phyloP scores from a whole-genome alignment of 1,140 invertebrate genomes.

The Drosophila eugracilis region DNA sequence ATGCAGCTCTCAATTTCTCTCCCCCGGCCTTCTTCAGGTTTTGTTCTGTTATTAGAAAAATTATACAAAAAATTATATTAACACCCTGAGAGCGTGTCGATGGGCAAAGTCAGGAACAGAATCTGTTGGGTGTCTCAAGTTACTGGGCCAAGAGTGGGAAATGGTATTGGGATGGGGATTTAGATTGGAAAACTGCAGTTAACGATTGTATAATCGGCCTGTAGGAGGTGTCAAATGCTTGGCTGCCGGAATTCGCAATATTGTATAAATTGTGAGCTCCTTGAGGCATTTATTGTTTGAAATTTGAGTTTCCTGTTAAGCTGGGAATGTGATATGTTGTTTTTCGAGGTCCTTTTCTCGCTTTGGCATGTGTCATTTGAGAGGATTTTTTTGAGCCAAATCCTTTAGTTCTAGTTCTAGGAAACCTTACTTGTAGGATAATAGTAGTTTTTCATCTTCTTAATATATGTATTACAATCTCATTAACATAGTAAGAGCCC shows the following conservation, averaged over 20 bases:
- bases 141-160: conserved; percentile 31
- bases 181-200: conserved; percentile 44
- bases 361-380: conserved; percentile 68
- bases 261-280: conserved; percentile 68
- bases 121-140: conserved; percentile 52
- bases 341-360: conserved; percentile 7
- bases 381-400: conserved; percentile 15
- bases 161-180: conserved; percentile 5
- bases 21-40: conserved; percentile 15
- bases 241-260: conserved; percentile 70
- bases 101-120: conserved; percentile 52
- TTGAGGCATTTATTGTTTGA: conserved; percentile 65
- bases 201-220: conserved; percentile 57
- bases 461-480: no score
- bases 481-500: no score
- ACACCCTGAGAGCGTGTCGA: conserved; percentile 61
- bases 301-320: conserved; percentile 66
- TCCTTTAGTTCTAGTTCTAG: conserved; percentile 11
- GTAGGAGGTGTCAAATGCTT: conserved; percentile 65
- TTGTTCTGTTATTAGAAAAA: conserved; percentile 65
- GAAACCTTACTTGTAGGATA: not conserved
- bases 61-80: conserved; percentile 72
- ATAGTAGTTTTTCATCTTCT: no score
- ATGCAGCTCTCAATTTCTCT: conserved; percentile 25
- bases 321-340: conserved; percentile 21